phyloP scores from a whole-genome alignment of 2,888 invertebrate genomes.

The Acleris laterana region DNA sequence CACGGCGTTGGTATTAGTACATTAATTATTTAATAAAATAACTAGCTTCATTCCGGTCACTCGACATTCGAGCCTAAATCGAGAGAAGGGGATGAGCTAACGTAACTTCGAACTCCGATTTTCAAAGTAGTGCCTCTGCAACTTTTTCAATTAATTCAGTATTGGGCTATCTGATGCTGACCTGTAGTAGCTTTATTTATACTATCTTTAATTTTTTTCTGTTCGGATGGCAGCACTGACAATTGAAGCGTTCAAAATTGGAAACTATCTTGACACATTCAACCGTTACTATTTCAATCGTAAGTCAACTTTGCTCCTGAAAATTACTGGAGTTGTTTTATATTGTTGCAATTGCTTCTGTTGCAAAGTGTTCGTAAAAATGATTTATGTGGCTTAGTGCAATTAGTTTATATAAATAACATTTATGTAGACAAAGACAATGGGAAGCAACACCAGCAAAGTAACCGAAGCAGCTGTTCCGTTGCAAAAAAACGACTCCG shows the following conservation, averaged over 20 bases:
- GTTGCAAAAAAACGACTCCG: constrained; percentile 58
- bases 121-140: no score
- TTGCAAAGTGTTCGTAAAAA: constrained; percentile 10
- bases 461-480: constrained; percentile 56
- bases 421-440: constrained; percentile 45
- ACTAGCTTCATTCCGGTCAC: no score
- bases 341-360: constrained; percentile 9
- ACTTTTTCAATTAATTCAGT: no score
- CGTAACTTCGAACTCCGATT: no score
- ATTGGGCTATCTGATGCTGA: neutral
- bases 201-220: neutral
- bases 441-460: constrained; percentile 78
- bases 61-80: no score
- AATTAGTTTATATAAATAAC: constrained; percentile 11
- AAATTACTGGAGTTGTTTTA: constrained; percentile 27
- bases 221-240: constrained; percentile 26
- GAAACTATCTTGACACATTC: constrained; percentile 60
- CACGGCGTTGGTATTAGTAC: no score
- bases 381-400: constrained; percentile 26
- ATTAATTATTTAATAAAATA: no score
- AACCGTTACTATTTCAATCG: constrained; percentile 69
- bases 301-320: constrained; percentile 41
- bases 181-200: constrained; percentile 14
- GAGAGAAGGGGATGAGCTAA: no score
- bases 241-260: constrained; percentile 58